A percentile compares a stretch with the other conserved stretches of the same genome.
Evolutionary conservation across 2,113 vertebrate species (phyloP).

Genomic region (Pangasianodon gigas): DNA sequence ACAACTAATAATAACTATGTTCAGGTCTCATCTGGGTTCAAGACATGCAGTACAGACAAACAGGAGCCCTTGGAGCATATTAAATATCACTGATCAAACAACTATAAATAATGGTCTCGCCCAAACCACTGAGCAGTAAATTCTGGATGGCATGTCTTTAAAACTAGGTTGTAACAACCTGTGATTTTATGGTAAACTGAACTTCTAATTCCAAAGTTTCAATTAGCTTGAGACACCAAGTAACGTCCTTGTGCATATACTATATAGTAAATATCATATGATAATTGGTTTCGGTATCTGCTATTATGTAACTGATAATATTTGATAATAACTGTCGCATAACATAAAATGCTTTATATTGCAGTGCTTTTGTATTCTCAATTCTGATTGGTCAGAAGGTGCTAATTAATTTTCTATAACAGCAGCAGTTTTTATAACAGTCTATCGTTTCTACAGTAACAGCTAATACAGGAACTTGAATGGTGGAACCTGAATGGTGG

Average conservation of each 20-base stretch:
- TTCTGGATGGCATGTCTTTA: not conserved
- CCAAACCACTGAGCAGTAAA: not conserved
- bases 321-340: not conserved
- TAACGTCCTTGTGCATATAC: not conserved
- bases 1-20: not conserved
- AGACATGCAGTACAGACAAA: conserved; percentile 12
- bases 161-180: not conserved
- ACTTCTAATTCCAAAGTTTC: not conserved
- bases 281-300: not conserved
- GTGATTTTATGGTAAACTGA: not conserved
- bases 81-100: not conserved
- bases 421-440: not conserved
- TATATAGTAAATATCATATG: not conserved
- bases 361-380: not conserved
- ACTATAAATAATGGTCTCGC: not conserved
- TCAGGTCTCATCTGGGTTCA: not conserved
- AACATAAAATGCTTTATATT: not conserved
- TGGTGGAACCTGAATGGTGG: not conserved
- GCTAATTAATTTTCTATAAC: not conserved
- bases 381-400: not conserved
- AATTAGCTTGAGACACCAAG: not conserved
- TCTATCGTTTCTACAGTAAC: not conserved
- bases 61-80: not conserved
- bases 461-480: not conserved
- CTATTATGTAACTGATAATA: not conserved